Conservation (phyloP, 2,113 vertebrate species). For the Budorcas taxicolor region DNA sequence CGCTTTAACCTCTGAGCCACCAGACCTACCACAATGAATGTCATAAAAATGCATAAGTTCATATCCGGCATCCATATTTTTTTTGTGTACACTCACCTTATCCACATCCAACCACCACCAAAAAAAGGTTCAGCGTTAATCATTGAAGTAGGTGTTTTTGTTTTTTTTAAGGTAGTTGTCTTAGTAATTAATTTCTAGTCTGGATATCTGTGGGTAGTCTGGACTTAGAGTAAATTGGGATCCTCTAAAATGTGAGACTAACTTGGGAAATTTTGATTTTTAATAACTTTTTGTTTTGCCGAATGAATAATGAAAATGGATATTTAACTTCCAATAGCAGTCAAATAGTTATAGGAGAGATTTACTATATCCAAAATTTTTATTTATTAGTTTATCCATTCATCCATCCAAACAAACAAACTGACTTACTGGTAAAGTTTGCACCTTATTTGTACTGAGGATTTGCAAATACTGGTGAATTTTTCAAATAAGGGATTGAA, state of each 20-base stretch:
- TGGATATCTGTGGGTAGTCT: background rate
- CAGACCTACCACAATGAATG: background rate
- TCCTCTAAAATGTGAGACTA: background rate
- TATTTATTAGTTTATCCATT: background rate
- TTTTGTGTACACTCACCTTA: background rate
- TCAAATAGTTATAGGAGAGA: background rate
- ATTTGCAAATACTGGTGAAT: background rate
- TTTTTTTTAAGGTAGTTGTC: background rate
- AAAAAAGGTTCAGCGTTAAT: background rate
- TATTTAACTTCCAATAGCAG: background rate
- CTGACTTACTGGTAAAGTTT: background rate
- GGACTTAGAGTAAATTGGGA: background rate
- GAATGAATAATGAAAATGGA: background rate
- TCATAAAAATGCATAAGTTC: background rate
- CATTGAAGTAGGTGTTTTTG: background rate
- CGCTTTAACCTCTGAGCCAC: no score
- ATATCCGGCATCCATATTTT: background rate
- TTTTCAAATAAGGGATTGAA: background rate
- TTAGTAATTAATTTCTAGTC: background rate
- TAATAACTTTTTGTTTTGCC: background rate
- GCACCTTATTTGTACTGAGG: background rate
- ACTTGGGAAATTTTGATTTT: background rate
- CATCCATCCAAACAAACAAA: background rate
- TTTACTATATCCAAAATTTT: background rate
- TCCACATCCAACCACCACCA: no score